Base-by-base conservation (phyloP, 2,113 vertebrate genomes). In the Hemiscyllium ocellatum region DNA sequence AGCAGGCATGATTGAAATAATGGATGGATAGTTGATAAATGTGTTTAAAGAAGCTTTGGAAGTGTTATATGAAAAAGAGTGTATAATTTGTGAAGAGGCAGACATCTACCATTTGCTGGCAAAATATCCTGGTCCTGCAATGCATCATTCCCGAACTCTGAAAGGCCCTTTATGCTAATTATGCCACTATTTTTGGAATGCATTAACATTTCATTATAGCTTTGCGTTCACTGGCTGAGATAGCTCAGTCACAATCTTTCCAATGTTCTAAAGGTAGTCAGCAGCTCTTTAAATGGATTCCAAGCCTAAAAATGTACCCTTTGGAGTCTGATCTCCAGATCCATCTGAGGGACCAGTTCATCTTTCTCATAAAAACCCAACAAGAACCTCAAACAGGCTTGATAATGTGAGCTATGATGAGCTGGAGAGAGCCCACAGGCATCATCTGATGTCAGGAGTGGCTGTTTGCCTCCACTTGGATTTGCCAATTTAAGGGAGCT, bases 211-310 rank as follows among this genome's bases (percentile, higher is more conserved):
- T 70, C 66, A 94, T 94, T 70, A 50, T 37, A 47, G 2, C 19
- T 50, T 47, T 6, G n/a, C 24, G 2, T 66, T 94, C 37, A 47
- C 93, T 69, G 37, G 10, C n/a, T 94, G 98, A 96, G 97, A 97
- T 97, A 99, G 97, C 96, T 99, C 98, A 96, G 98, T 98, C 96
- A 99, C 98, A 95, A 99, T 98, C 97, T 99, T 99, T 65, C 96
- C 99, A 96, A 98, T 97, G 97, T 99, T 99, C 97, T 98, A 99
- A 98, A 99, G 98, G 97, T 99, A 98, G 97, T 99, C 98, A 96
- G 99, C 98, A 12, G 99, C 99, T 96, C 97, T 97, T 97, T 98
- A 99, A 80, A 99, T 97, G 0, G 98, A 98, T 97, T 98, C 98
- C 97, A 99, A 97, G 85, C 98, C 98, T n/a, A 96, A 96, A 96